Evolutionary conservation across 2,797 vertebrate species (phyloP).

Genomic region (Ceryle rudis): DNA sequence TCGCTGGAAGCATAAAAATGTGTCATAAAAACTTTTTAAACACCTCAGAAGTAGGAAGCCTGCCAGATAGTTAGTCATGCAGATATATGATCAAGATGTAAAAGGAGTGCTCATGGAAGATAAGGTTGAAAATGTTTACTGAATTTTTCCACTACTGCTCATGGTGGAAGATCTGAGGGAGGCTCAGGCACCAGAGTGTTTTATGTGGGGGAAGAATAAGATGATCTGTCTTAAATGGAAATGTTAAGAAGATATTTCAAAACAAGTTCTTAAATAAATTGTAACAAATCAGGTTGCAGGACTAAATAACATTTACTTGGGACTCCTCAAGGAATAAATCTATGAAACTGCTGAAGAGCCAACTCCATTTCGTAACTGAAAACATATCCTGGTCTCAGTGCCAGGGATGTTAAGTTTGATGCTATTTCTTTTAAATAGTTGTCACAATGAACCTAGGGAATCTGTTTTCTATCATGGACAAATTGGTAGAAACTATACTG

Average conservation of each 20-base stretch:
- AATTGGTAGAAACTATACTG: background rate
- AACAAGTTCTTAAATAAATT: background rate
- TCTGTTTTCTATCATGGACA: background rate
- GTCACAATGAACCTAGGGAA: background rate
- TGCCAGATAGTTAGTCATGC: constrained; percentile 51
- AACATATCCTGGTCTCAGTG: background rate
- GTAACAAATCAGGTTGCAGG: background rate
- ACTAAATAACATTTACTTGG: rapidly evolving
- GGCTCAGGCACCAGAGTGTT: background rate
- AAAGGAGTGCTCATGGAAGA: constrained; percentile 46
- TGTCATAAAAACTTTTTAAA: constrained; percentile 27
- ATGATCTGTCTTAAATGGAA: background rate
- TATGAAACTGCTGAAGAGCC: background rate
- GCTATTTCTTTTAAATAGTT: background rate
- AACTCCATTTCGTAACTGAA: background rate
- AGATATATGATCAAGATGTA: constrained; percentile 57
- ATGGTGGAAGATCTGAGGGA: constrained; percentile 35
- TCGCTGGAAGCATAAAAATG: constrained; percentile 27
- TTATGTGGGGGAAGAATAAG: background rate
- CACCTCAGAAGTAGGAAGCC: background rate
- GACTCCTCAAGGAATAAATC: background rate
- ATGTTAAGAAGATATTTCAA: background rate
- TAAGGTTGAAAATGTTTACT: constrained; percentile 41
- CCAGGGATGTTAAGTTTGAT: background rate
- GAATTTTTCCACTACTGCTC: constrained; percentile 39